Conservation (phyloP, 2,888 invertebrate species). For the Glaucopsyche alexis region DNA sequence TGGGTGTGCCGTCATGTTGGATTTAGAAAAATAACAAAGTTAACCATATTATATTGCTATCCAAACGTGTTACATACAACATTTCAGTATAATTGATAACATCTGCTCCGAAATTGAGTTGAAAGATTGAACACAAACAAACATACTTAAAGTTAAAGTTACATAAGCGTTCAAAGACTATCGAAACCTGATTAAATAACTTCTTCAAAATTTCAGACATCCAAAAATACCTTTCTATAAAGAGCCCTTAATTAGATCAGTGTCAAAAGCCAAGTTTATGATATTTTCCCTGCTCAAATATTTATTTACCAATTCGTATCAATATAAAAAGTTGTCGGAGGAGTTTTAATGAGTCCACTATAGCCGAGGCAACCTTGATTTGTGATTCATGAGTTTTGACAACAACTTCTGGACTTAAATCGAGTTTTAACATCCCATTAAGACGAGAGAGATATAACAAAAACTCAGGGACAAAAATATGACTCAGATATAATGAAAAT, state of each 20-base stretch:
- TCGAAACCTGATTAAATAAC: no score
- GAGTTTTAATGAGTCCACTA: constrained; percentile 34
- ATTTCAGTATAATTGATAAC: no score
- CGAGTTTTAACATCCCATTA: constrained; percentile 39
- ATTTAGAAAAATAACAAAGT: no score
- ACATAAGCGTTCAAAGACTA: no score
- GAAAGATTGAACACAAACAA: no score
- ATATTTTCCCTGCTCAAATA: neutral
- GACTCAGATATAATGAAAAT: neutral
- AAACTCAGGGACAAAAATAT: neutral
- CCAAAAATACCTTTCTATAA: neutral
- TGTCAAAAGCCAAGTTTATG: neutral
- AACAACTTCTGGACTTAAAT: constrained; percentile 40
- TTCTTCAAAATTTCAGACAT: neutral
- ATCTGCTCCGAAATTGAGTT: no score
- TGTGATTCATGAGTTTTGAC: constrained; percentile 57
- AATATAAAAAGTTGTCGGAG: constrained; percentile 31
- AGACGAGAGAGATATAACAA: neutral
- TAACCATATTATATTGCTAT: no score
- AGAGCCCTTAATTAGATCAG: neutral
- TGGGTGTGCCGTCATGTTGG: no score
- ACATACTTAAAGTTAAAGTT: no score
- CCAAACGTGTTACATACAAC: no score
- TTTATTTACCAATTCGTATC: constrained; percentile 17
- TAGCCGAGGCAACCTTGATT: constrained; percentile 50